These are phyloP conservation scores for Notolabrus celidotus DNA, from an alignment of 2,797 vertebrate genomes.

Conservation along the genomic window DNA sequence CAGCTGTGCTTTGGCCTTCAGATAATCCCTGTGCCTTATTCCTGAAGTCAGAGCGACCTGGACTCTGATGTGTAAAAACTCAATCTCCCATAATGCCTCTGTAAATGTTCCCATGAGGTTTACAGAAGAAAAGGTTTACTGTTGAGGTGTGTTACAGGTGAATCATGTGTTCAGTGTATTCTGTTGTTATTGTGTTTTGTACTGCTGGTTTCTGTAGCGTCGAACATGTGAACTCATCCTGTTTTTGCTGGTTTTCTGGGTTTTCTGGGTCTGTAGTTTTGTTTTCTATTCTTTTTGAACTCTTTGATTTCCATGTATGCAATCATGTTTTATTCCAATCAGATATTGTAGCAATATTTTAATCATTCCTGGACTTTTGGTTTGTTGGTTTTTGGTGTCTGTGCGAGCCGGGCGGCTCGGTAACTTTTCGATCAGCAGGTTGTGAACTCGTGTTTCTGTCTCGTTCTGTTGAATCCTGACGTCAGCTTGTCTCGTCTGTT, in stretches of 20 bases:
- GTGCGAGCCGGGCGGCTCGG: conserved; percentile 28
- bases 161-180: conserved; percentile 39
- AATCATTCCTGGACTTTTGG: conserved; percentile 78
- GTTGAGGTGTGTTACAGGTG: conserved; percentile 53
- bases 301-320: conserved; percentile 72
- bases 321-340: conserved; percentile 81
- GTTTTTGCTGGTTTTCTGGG: conserved; percentile 56
- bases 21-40: conserved; percentile 75
- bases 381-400: conserved; percentile 47
- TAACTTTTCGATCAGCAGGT: no score
- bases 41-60: conserved; percentile 22
- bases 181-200: conserved; percentile 49
- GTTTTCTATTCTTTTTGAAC: conserved; percentile 35
- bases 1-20: conserved; percentile 35
- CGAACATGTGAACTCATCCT: conserved; percentile 52
- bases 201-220: conserved; percentile 63
- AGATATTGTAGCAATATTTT: conserved; percentile 77
- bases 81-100: conserved; percentile 53
- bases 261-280: conserved; percentile 63
- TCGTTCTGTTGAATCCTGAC: conserved; percentile 34
- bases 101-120: conserved; percentile 53
- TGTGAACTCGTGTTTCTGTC: no score
- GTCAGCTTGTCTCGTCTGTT: conserved; percentile 55
- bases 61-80: conserved; percentile 12
- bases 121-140: conserved; percentile 67